Evolutionary conservation across 2,888 invertebrate genomes (phyloP), one percentile per base, ranked within the genome.

Genomic region (Agrenia bidenticulata): DNA sequence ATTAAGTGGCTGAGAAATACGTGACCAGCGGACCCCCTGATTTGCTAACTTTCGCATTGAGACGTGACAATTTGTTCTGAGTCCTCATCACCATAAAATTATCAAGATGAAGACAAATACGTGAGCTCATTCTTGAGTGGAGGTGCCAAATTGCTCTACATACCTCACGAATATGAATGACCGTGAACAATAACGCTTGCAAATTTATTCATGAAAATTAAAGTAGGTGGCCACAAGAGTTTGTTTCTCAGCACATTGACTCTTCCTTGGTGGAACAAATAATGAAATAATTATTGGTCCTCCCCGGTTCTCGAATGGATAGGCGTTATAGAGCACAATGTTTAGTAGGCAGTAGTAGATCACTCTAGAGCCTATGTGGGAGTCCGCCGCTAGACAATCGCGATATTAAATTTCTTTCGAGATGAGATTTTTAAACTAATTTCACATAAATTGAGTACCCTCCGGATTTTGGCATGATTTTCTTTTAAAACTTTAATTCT

Each of bases 41-140:
- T 58, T 58, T 49, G 58, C 45, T 42, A 58, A 58, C 42, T 58
- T 42, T 57, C 21, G 58, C 42, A 39, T 23, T 27, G 37, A 45
- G 58, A 58, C 58, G 58, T 58, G 58, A 58, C 58, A 58, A 13
- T 21, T 26, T 26, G 24, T 49, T 15, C 26, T 19, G 41, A 24
- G 37, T 45, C 41, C 42, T 58, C 58, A 58, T 58, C 41, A 57
- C 37, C 56, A 45, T 41, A 23, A 58, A 41, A 58, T 58, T 58
- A 58, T 45, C 58, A 58, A 58, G 58, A 58, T 58, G 26, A 58
- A 58, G 49, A 58, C 41, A 45, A 58, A 26, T 58, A 42, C 58
- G 58, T 58, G 58, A 39, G 41, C 45, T 58, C 58, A 41, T 21
- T 58, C 41, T 45, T 39, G 58, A 26, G 41, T 42, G 24, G 21